Percentiles rank a stretch among this genome's conserved stretches.
phyloP scores from a whole-genome alignment of 92 coral and sea anemone genomes.

The Siderastrea radians region DNA sequence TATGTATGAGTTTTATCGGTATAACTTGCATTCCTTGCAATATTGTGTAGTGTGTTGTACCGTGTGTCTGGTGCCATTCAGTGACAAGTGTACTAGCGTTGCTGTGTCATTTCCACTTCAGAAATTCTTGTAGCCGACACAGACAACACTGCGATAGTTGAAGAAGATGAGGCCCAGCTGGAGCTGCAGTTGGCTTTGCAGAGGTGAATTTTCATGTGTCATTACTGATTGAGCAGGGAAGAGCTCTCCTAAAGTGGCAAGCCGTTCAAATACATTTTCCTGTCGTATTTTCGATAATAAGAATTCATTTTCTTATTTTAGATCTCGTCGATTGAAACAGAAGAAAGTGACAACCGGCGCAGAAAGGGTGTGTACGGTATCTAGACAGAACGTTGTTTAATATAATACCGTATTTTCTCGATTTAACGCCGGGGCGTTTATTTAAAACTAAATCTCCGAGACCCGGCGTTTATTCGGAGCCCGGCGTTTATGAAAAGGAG shows the following conservation, averaged over 20 bases:
- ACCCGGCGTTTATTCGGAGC: no score
- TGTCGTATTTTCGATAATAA: not conserved
- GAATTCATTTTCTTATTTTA: slow-evolving; percentile 14
- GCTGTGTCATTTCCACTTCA: slow-evolving; percentile 10
- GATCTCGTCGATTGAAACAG: slow-evolving; percentile 87
- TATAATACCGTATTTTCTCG: not conserved
- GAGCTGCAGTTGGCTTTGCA: slow-evolving; percentile 94
- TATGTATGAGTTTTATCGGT: not conserved
- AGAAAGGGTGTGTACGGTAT: slow-evolving; percentile 70
- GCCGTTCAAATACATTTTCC: not conserved
- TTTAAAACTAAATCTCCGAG: no score
- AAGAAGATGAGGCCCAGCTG: slow-evolving; percentile 96
- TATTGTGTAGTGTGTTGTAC: not conserved
- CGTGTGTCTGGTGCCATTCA: not conserved
- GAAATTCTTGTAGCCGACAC: slow-evolving; percentile 11
- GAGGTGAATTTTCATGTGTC: slow-evolving; percentile 55
- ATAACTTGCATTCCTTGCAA: no score
- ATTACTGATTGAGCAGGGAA: no score
- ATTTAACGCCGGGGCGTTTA: no score
- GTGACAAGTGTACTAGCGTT: slow-evolving; percentile 28
- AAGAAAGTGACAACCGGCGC: slow-evolving; percentile 81
- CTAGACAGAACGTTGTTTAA: not conserved
- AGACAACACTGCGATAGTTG: slow-evolving; percentile 39
- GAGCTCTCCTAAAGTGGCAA: no score
- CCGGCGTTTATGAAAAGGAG: no score